Conservation (phyloP, 92 coral and sea anemone genomes). For the Hydrozoanthus gracilis region DNA sequence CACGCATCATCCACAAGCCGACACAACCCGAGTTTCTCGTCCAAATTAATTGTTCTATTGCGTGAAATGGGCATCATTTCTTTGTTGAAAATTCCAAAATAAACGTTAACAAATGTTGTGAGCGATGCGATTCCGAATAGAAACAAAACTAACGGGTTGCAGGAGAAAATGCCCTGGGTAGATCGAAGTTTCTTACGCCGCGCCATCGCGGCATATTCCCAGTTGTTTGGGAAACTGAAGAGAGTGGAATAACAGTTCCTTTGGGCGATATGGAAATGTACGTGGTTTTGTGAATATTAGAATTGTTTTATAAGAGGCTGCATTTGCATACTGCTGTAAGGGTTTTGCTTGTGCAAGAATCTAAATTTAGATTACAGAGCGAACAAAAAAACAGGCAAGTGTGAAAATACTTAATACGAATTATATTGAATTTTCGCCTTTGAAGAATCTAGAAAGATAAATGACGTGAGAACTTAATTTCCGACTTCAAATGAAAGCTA, state of each 20-base stretch:
- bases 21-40: constrained; percentile 32
- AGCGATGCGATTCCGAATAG: constrained; percentile 22
- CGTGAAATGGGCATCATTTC: constrained; percentile 1
- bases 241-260: no score
- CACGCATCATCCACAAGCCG: background rate
- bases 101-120: constrained; percentile 39
- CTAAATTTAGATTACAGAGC: background rate
- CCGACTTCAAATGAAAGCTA: no score
- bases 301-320: background rate
- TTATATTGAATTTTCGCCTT: no score
- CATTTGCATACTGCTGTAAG: background rate
- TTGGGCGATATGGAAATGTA: background rate
- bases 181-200: constrained; percentile 29
- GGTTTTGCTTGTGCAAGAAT: background rate
- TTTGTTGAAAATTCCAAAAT: constrained; percentile 35
- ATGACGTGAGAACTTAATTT: no score
- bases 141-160: constrained; percentile 32
- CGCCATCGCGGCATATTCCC: background rate
- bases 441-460: no score
- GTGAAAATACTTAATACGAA: no score
- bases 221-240: background rate
- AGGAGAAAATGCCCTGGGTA: background rate
- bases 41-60: background rate
- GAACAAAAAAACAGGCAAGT: no score
- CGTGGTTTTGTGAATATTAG: background rate